Percentiles rank a stretch among this genome's conserved stretches.
These are phyloP conservation scores for Caenorhabditis sp. DNA, from an alignment of 2,888 invertebrate species.

Conservation along the genomic window DNA sequence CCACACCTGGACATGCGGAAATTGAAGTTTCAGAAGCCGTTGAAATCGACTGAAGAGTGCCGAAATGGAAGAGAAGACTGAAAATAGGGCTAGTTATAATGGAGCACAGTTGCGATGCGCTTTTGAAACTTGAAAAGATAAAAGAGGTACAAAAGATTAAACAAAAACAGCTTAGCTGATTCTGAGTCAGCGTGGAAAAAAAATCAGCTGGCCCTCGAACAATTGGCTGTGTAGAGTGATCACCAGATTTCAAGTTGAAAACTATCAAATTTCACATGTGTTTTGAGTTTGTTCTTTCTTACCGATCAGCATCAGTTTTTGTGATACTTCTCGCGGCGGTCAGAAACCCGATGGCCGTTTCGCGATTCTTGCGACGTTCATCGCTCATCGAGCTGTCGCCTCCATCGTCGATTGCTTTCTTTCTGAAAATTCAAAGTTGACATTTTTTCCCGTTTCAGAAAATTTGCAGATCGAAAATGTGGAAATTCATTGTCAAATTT, in stretches of 20 bases:
- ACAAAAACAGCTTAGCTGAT: too few species aligned
- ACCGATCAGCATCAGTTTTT: conserved; percentile 79
- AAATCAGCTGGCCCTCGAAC: background rate
- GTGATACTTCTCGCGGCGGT: conserved; percentile 78
- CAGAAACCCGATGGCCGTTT: conserved; percentile 78
- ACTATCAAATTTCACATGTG: conserved; percentile 38
- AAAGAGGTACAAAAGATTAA: too few species aligned
- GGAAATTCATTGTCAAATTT: too few species aligned
- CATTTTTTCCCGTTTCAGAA: too few species aligned
- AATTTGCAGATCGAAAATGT: too few species aligned
- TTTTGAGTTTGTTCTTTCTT: conserved; percentile 22
- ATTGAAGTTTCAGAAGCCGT: conserved; percentile 76
- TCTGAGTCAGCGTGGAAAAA: too few species aligned
- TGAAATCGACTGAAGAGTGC: conserved; percentile 73
- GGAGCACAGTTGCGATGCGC: conserved; percentile 14
- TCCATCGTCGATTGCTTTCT: conserved; percentile 50
- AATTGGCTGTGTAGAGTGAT: background rate
- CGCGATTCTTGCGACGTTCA: conserved; percentile 65
- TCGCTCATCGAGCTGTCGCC: conserved; percentile 58
- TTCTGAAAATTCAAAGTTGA: conserved; percentile 32
- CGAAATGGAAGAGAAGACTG: conserved; percentile 78
- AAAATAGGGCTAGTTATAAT: conserved; percentile 16
- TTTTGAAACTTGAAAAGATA: background rate
- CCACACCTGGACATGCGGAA: conserved; percentile 78
- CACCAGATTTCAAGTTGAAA: conserved; percentile 8